phyloP scores from a whole-genome alignment of 2,888 invertebrate species.

The Osmoderma eremita region DNA sequence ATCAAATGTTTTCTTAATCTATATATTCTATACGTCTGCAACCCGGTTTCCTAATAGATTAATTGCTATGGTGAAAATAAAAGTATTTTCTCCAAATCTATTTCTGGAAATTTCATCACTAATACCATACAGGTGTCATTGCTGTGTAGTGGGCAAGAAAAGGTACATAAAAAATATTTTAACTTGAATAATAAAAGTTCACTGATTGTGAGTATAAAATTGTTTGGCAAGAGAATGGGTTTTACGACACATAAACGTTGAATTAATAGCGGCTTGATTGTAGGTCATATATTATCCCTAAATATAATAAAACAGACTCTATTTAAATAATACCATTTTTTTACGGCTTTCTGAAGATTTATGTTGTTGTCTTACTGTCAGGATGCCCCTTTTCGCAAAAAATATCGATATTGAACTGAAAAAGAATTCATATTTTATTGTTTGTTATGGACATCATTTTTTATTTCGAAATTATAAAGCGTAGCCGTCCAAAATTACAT shows the following conservation, averaged over 20 bases:
- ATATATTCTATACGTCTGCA: neutral
- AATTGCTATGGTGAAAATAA: constrained; percentile 1
- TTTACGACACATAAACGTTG: constrained; percentile 35
- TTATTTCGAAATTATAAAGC: too few species aligned
- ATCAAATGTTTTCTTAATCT: neutral
- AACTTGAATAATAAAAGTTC: constrained; percentile 25
- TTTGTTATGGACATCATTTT: too few species aligned
- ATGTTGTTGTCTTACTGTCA: constrained; percentile 20
- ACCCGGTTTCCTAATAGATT: neutral
- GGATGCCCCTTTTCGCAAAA: neutral
- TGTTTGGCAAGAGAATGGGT: constrained; percentile 34
- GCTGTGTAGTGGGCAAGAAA: neutral
- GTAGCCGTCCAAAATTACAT: too few species aligned
- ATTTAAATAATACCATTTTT: constrained; percentile 24
- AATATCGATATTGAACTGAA: constrained; percentile 3
- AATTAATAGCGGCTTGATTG: constrained; percentile 27
- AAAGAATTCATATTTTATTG: too few species aligned
- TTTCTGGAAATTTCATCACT: constrained; percentile 7
- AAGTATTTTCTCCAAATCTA: neutral
- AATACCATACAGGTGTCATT: constrained; percentile 4
- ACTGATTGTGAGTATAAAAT: constrained; percentile 24
- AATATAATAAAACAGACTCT: constrained; percentile 26
- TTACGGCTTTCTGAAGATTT: constrained; percentile 20
- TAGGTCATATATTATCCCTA: constrained; percentile 23
- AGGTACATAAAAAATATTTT: constrained; percentile 27